Evolutionary conservation across 2,797 vertebrate species (phyloP), one percentile per base, ranked within the genome.

Genomic region (Pantherophis alleghaniensis): DNA sequence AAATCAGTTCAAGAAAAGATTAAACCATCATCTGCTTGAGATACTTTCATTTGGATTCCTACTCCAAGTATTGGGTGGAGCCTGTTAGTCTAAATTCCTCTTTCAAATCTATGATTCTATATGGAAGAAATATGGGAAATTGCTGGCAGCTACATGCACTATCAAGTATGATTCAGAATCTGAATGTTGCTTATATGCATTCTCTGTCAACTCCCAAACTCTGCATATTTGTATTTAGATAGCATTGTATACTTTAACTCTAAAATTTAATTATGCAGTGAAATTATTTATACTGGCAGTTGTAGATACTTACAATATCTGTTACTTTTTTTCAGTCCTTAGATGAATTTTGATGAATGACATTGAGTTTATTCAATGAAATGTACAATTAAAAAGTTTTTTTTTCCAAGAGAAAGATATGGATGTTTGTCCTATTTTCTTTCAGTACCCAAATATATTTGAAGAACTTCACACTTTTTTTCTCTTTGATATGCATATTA

Each of bases 381-480:
- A 69, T 90, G 12, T 88, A 94, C 96, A 94, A 93, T 92, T 93
- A 79, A 90, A 87, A 16, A 28, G 2, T n/a, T 16, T n/a, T 92
- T 37, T 88, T 1, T 4, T 4, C 3, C 94, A 90, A 95, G 51
- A 90, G 16, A 47, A 63, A 28, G 74, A 69, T 66, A 83, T 26
- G 28, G 87, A 57, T 59, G 83, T 37, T 86, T 95, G 89, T 55
- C 18, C 24, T 92, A 92, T 92, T 93, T 94, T 47, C 51, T 79
- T 93, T 61, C n/a, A 94, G 93, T 20, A 24, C 4, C 91, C 47
- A 90, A 88, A 95, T 95, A 74, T 95, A 57, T 94, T 92, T 94
- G 91, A 96, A 95, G 92, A 95, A 57, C 69, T 96, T 96, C 94
- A 94, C 92, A 93, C 88, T 95, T 94, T 95, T 66, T 92, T 42